phyloP scores from a whole-genome alignment of 1,140 invertebrate genomes.

The Plutomurus gul region DNA sequence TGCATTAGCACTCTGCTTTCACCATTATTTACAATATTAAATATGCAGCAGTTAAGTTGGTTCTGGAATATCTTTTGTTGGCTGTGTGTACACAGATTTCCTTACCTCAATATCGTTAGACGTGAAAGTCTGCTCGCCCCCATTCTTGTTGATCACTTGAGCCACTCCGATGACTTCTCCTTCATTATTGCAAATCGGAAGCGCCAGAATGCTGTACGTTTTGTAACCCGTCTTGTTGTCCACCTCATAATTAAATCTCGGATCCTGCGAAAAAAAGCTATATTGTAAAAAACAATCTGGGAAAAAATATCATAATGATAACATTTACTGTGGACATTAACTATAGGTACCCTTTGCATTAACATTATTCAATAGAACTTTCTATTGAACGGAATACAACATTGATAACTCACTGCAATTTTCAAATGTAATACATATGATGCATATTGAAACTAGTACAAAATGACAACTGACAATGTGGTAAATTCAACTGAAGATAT shows the following conservation, averaged over 20 bases:
- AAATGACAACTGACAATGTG: too few species aligned
- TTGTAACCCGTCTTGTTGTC: conserved; percentile 90
- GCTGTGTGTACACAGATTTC: neutral
- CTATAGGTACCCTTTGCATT: too few species aligned
- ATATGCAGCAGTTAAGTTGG: neutral
- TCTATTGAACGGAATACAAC: too few species aligned
- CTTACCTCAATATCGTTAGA: conserved; percentile 81
- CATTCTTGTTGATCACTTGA: conserved; percentile 95
- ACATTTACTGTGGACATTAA: too few species aligned
- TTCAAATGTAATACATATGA: too few species aligned
- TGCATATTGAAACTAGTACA: too few species aligned
- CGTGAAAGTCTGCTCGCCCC: conserved; percentile 83
- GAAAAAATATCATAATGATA: too few species aligned
- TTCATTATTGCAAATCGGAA: conserved; percentile 94
- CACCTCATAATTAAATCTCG: conserved; percentile 86
- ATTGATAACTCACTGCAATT: too few species aligned
- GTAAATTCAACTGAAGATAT: too few species aligned
- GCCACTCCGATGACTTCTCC: conserved; percentile 95
- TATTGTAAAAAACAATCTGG: too few species aligned
- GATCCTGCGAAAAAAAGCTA: conserved; percentile 64
- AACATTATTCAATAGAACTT: too few species aligned
- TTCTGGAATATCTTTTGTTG: neutral
- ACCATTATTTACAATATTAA: neutral
- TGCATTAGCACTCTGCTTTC: neutral
- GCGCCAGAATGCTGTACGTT: conserved; percentile 85